Evolutionary conservation across 2,888 invertebrate species (phyloP), one percentile per base, ranked within the genome.

Genomic region (Cephalotes varians): DNA sequence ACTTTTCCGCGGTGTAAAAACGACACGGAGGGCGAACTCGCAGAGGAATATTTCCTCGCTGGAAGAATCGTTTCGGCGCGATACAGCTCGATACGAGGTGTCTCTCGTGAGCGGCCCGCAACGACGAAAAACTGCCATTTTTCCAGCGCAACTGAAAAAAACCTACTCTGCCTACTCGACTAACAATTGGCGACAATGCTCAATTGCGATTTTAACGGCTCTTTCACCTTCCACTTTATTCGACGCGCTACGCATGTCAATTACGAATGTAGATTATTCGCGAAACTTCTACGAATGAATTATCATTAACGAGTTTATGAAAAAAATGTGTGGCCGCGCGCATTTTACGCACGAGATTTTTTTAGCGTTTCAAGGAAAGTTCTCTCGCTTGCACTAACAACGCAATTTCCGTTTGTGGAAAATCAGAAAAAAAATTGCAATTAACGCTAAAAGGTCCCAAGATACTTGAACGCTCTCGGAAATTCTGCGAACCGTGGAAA

Each of bases 401-500:
- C 83, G 83, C 87, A 88, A 87, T 88, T 88, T 88, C 89, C 89
- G 88, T 88, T 88, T 89, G 85, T 85, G 34, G 72, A 56, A 44
- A 77, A 88, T 89, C 89, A 64, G 82, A 79, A 82, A 86, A 81
- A 85, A 83, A 85, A 85, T 90, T 82, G 90, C 90, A 90, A 90
- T 90, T 90, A 90, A 90, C 90, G 90, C 85, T 88, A 90, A 90
- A 90, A 90, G 89, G 90, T 90, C 81, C 87, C 82, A 79, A 88
- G 85, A 87, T 87, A 90, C 89, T 90, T 90, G 71, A 88, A 90
- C 82, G 84, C 86, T 88, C 86, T 71, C 80, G 87, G 86, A 85
- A 90, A 90, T 87, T 81, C 86, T 73, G 72, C 85, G 80, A 89
- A 77, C 86, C 85, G 90, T 85, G 87, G 82, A 79, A 62, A 31